Evolutionary conservation across 2,888 invertebrate species (phyloP).

Genomic region (Dynastes hyllus): DNA sequence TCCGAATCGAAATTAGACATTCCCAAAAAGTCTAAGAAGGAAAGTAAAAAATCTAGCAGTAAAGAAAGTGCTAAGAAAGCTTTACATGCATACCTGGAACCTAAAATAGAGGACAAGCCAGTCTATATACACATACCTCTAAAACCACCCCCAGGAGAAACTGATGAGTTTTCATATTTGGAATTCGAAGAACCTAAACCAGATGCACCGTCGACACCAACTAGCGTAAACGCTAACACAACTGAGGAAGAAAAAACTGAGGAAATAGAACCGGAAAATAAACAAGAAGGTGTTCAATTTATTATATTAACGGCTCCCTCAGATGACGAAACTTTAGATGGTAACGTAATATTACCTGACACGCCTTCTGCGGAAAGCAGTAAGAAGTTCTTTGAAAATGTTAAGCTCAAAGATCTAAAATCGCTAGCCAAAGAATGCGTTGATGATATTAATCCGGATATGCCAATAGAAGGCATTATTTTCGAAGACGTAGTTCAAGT

Average conservation of each 20-base stretch:
- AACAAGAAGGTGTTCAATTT: constrained; percentile 64
- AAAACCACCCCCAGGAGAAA: constrained; percentile 68
- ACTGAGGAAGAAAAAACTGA: constrained; percentile 45
- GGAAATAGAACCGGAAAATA: constrained; percentile 48
- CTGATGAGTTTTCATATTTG: constrained; percentile 68
- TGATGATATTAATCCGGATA: constrained; percentile 63
- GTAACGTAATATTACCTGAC: constrained; percentile 63
- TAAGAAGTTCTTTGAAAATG: constrained; percentile 60
- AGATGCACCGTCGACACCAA: constrained; percentile 40
- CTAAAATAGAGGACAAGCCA: constrained; percentile 60
- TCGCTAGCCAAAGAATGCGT: constrained; percentile 65
- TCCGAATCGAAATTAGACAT: constrained; percentile 53
- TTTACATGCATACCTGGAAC: constrained; percentile 32
- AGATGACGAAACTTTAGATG: constrained; percentile 68
- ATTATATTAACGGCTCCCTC: constrained; percentile 69
- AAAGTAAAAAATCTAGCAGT: constrained; percentile 15
- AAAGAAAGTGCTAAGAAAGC: constrained; percentile 44
- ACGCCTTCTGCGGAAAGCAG: constrained; percentile 62
- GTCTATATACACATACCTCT: constrained; percentile 69
- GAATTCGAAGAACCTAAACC: constrained; percentile 63
- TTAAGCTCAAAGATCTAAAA: constrained; percentile 64
- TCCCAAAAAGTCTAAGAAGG: constrained; percentile 57
- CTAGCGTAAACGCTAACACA: constrained; percentile 56
- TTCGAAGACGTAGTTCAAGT: constrained; percentile 53
- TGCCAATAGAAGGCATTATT: constrained; percentile 52